phyloP scores from a whole-genome alignment of 1,140 invertebrate genomes.

The Onthophagus taurus region DNA sequence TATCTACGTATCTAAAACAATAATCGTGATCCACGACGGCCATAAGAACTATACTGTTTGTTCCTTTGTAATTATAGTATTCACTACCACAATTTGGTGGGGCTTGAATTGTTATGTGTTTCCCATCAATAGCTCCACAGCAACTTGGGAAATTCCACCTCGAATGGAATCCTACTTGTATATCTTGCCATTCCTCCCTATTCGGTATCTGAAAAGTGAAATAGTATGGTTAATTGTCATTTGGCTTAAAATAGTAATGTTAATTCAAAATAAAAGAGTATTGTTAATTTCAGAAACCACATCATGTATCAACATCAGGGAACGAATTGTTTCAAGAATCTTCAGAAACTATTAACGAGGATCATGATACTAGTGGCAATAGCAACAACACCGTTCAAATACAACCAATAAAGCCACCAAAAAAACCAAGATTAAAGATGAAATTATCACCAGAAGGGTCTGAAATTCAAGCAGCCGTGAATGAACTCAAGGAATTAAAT shows the following conservation, averaged over 20 bases:
- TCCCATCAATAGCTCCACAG: constrained; percentile 29
- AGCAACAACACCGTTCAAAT: too few species aligned
- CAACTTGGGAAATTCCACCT: constrained; percentile 16
- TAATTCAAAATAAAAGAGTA: too few species aligned
- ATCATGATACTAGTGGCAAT: not conserved
- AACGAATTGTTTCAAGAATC: not conserved
- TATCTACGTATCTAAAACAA: too few species aligned
- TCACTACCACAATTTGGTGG: constrained; percentile 27
- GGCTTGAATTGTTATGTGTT: constrained; percentile 32
- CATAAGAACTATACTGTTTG: constrained; percentile 30
- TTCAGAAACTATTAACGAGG: too few species aligned
- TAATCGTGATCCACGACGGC: constrained; percentile 32
- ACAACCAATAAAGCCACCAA: too few species aligned
- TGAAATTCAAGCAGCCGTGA: too few species aligned
- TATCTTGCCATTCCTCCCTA: too few species aligned
- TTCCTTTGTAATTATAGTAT: constrained; percentile 35
- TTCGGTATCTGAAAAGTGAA: not conserved
- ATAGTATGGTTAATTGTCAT: too few species aligned
- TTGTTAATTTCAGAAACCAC: too few species aligned
- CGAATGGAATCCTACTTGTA: too few species aligned
- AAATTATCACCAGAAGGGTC: not conserved
- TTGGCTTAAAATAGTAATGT: too few species aligned
- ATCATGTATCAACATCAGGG: not conserved
- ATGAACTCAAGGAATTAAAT: not conserved
- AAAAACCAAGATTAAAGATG: not conserved